Base-by-base conservation (phyloP, 2,113 vertebrate genomes). In the Rhodinocichla rosea region DNA sequence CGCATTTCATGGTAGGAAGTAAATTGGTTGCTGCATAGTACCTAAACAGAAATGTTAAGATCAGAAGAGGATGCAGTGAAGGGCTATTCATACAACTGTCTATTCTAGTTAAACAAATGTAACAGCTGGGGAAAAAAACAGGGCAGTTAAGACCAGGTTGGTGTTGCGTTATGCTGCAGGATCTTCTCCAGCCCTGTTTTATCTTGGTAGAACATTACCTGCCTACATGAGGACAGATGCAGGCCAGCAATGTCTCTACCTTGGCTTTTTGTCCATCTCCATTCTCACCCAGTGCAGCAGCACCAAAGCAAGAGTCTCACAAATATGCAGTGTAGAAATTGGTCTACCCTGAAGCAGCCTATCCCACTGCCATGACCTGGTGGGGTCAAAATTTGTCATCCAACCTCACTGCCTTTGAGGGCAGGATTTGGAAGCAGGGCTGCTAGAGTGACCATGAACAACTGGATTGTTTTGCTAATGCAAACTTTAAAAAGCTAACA, bases 301-400 rank as follows among this genome's bases (percentile, higher is more conserved):
- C 27, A 74, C 11, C 33, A 63, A 27, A 47, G 27, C 6, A 92
- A 74, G 50, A 21, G 10, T 26, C 35, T 47, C 50, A 42, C 11
- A 44, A 9, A 26, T 1, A 24, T 0, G 4, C 3, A 16, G 15
- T 24, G 21, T 71, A 47, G 60, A 76, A 85, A 64, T 2, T 7
- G 32, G 7, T 37, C 12, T 32, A 1, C 16, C 21, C 23, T 40
- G 32, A 44, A 1, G 7, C 6, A 60, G 59, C 7, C 30, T 50
- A 13, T 59, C 22, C 13, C 0, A 0, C 44, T 52, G 53, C 19
- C 44, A 13, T 7, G 16, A 20, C 10, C 27, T 35, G 10, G 32
- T n/a, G 19, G 20, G 27, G 23, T 17, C 0, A 0, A 53, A 81
- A 30, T 6, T 7, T 68, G 39, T 24, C 65, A 53, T 45, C 7